Base-by-base conservation (phyloP, 2,113 vertebrate genomes). In the Cyanoderma ruficeps region DNA sequence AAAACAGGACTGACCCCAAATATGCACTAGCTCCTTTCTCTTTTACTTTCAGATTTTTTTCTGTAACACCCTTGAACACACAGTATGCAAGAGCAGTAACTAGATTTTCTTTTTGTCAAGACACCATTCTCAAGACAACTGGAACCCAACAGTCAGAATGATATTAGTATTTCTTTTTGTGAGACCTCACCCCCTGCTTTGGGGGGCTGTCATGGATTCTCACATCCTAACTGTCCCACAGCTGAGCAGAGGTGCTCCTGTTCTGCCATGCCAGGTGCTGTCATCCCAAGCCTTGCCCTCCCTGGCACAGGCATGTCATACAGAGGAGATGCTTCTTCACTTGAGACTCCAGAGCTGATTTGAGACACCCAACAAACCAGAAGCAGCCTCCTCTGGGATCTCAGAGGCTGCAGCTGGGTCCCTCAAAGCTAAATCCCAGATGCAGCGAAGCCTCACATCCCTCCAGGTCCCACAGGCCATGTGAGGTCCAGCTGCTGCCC, bases 231-330 rank as follows among this genome's bases (percentile, higher is more conserved):
- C 12, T 1, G 6, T 14, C 12, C 28, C 35, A 23, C 1, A 7
- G 49, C 70, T 42, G 37, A 47, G n/a, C 23, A 33, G 5, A 19
- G 44, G 12, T n/a, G 21, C 13, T 77, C 39, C 75, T 63, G 18
- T 19, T 67, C 17, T 63, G 44, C 21, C 44, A 35, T 27, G n/a
- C 16, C 59, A 28, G 41, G 33, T 0, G 1, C 50, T 87, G 41
- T 19, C 33, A 37, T 13, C 37, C 12, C 3, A 2, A 70, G 7
- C 30, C 46, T 56, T 35, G 13, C n/a, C 27, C 20, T 27, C 21
- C 10, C 15, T 7, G n/a, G 41, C 44, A 60, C 5, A 42, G 0
- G 0, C 9, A 14, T 1, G 1, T 59, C 1, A 0, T 18, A 37
- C 0, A 14, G 20, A 70, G 46, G 17, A 87, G 56, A 12, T 0